Percentiles rank a stretch among this genome's conserved stretches.
These are phyloP conservation scores for Orthosia gracilis DNA, from an alignment of 2,888 invertebrate genomes.

Conservation along the genomic window DNA sequence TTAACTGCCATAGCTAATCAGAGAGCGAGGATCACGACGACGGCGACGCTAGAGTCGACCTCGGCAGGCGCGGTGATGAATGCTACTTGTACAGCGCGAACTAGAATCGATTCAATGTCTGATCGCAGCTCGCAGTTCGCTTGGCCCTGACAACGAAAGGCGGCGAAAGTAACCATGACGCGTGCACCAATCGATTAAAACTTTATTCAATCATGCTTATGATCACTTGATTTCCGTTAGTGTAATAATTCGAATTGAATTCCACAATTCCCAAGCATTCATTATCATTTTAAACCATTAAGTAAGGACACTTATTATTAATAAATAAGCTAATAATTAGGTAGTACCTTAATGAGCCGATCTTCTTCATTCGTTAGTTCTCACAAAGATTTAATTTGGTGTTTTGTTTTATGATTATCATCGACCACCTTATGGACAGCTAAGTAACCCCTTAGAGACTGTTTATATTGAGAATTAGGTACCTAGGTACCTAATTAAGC, in stretches of 20 bases:
- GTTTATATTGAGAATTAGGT: not conserved
- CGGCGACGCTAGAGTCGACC: conserved; percentile 69
- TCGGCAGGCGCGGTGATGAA: conserved; percentile 77
- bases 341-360: not conserved
- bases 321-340: conserved; percentile 26
- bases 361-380: not conserved
- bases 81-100: conserved; percentile 72
- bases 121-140: conserved; percentile 70
- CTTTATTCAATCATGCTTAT: conserved; percentile 70
- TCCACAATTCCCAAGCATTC: conserved; percentile 18
- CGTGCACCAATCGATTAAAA: conserved; percentile 75
- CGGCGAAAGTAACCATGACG: conserved; percentile 87
- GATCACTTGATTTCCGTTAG: conserved; percentile 57
- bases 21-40: conserved; percentile 64
- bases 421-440: not conserved
- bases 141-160: conserved; percentile 86
- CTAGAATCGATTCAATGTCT: conserved; percentile 75
- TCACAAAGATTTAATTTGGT: not conserved
- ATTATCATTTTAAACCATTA: conserved; percentile 18
- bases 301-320: not conserved
- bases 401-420: not conserved
- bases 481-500: not conserved
- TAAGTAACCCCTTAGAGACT: no score
- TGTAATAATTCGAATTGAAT: conserved; percentile 42
- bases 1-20: conserved; percentile 62